A percentile compares a stretch with the other conserved stretches of the same genome.
Evolutionary conservation across 2,888 invertebrate species (phyloP).

Genomic region (Halocaridina rubra): DNA sequence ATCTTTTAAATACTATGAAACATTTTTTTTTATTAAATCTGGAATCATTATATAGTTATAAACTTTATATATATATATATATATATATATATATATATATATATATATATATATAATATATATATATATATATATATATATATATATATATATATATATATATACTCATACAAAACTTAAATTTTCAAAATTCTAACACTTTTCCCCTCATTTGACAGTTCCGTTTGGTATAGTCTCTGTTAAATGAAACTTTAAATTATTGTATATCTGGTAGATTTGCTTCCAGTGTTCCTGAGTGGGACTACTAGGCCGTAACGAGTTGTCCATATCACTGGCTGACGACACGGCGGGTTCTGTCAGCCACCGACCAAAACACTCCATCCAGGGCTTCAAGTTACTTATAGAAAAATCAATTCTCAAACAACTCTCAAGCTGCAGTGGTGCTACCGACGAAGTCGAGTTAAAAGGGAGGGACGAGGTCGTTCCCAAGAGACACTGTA

Average conservation of each 20-base stretch:
- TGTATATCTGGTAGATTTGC: constrained; percentile 36
- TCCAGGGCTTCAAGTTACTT: constrained; percentile 33
- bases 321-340: constrained; percentile 17
- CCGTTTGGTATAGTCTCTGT: constrained; percentile 35
- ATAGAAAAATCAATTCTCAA: constrained; percentile 26
- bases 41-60: too few species aligned
- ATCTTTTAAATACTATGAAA: too few species aligned
- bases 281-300: constrained; percentile 35
- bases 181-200: too few species aligned
- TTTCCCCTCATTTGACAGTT: background rate
- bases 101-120: background rate
- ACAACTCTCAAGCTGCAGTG: constrained; percentile 31
- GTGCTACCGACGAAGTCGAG: background rate
- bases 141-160: background rate
- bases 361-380: constrained; percentile 40
- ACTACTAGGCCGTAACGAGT: background rate
- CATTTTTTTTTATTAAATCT: too few species aligned
- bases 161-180: background rate
- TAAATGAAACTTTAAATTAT: constrained; percentile 27
- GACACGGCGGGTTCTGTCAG: constrained; percentile 30
- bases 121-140: background rate
- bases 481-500: constrained; percentile 24
- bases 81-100: background rate
- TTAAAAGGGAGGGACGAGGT: background rate
- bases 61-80: background rate